Conservation (phyloP, 1,140 invertebrate species). For the Drosophila cardini region DNA sequence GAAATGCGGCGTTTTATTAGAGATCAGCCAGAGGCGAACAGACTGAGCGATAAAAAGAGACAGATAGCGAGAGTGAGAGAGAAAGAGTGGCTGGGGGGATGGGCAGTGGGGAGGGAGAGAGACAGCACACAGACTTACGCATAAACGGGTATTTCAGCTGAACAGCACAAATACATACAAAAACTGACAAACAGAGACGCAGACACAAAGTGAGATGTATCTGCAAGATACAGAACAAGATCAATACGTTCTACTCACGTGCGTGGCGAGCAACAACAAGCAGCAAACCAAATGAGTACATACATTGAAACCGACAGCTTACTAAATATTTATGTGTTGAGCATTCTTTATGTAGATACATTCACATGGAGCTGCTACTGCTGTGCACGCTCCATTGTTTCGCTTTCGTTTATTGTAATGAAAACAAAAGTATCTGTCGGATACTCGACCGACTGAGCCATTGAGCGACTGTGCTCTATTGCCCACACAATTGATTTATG, state of each 20-base stretch:
- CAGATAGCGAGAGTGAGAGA: constrained; percentile 10
- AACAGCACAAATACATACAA: constrained; percentile 11
- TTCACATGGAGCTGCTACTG: constrained; percentile 37
- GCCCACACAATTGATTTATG: constrained; percentile 52
- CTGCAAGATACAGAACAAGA: constrained; percentile 80
- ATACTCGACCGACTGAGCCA: neutral
- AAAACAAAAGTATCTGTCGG: constrained; percentile 67
- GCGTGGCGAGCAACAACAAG: constrained; percentile 51
- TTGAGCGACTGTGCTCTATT: constrained; percentile 35
- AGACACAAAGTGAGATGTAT: constrained; percentile 62
- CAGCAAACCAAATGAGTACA: constrained; percentile 18
- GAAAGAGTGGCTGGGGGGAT: constrained; percentile 19
- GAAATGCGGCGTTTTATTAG: constrained; percentile 83
- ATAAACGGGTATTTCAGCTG: constrained; percentile 78
- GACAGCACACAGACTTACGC: constrained; percentile 51
- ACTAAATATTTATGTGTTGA: constrained; percentile 73
- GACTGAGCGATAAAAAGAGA: constrained; percentile 4
- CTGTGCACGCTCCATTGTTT: constrained; percentile 45
- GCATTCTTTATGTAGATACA: constrained; percentile 51
- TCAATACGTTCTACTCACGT: constrained; percentile 77
- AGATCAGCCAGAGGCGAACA: constrained; percentile 53
- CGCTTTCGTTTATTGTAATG: constrained; percentile 63
- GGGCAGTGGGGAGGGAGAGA: constrained; percentile 37
- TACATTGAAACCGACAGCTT: constrained; percentile 49
- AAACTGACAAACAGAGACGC: constrained; percentile 8